Percentiles rank a stretch among this genome's conserved stretches.
Conservation (phyloP, 2,113 vertebrate species). For the Abramis brama region DNA sequence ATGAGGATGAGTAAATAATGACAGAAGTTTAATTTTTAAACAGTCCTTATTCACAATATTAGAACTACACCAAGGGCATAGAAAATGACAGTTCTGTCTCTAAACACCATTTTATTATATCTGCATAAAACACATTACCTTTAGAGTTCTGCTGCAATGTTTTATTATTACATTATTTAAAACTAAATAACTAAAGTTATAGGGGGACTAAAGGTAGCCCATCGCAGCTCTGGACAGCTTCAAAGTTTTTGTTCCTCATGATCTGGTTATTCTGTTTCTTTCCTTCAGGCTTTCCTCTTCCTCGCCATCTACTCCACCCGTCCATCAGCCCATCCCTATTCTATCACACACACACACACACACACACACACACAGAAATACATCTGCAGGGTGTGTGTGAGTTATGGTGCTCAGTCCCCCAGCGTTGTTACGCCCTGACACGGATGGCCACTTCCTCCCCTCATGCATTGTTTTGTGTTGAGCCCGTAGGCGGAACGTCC, state of each 20-base stretch:
- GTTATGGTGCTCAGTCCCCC: constrained; percentile 56
- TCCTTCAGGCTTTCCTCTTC: constrained; percentile 48
- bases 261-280: neutral
- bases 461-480: constrained; percentile 72
- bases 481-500: constrained; percentile 54
- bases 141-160: neutral
- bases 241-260: neutral
- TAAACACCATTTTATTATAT: neutral
- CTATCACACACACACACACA: constrained; percentile 25
- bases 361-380: constrained; percentile 36
- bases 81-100: neutral
- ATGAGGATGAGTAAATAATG: neutral
- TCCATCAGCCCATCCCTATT: constrained; percentile 6
- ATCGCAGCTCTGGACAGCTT: neutral
- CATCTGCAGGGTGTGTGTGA: constrained; percentile 58
- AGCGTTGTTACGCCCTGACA: constrained; percentile 63
- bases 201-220: neutral
- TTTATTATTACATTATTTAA: neutral
- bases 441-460: constrained; percentile 71
- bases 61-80: neutral
- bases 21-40: neutral
- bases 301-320: constrained; percentile 25
- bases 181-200: too few species aligned
- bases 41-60: neutral
- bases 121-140: neutral